phyloP scores from a whole-genome alignment of 2,888 invertebrate genomes.

The Melipona bicolor region DNA sequence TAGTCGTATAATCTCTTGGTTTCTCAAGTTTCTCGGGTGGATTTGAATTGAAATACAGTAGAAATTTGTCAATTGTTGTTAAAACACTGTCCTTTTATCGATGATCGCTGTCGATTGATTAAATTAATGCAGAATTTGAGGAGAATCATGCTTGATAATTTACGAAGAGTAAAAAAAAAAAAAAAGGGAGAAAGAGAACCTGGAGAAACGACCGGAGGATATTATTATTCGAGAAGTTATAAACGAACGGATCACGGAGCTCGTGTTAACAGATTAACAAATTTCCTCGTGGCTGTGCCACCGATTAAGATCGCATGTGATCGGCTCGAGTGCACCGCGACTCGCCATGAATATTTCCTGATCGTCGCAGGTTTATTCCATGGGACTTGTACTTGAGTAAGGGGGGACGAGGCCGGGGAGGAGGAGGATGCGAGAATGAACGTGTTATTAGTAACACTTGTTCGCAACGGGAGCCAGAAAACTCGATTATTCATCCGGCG shows the following conservation, averaged over 20 bases:
- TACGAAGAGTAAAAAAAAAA: too few relatives aligned
- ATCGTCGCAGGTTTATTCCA: not conserved
- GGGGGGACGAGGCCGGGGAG: too few relatives aligned
- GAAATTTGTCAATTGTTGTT: too few relatives aligned
- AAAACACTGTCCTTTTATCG: too few relatives aligned
- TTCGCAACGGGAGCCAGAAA: constrained; percentile 18
- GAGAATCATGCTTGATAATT: too few relatives aligned
- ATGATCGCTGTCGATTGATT: too few relatives aligned
- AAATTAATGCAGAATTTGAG: too few relatives aligned
- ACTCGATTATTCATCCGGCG: constrained; percentile 31
- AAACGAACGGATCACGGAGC: not conserved
- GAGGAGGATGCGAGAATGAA: constrained; percentile 11
- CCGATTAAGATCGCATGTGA: constrained; percentile 20
- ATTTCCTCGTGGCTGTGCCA: not conserved
- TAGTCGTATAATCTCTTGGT: too few relatives aligned
- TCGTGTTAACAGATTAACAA: constrained; percentile 16
- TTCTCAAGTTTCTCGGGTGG: too few relatives aligned
- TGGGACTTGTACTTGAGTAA: not conserved
- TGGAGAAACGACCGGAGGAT: not conserved
- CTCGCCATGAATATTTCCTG: constrained; percentile 25
- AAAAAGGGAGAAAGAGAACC: too few relatives aligned
- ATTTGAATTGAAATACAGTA: too few relatives aligned
- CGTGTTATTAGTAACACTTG: constrained; percentile 19
- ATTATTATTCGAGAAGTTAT: not conserved
- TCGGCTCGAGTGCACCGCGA: constrained; percentile 10